Evolutionary conservation across 2,113 vertebrate species (phyloP).

Genomic region (Oenanthe oenanthe): DNA sequence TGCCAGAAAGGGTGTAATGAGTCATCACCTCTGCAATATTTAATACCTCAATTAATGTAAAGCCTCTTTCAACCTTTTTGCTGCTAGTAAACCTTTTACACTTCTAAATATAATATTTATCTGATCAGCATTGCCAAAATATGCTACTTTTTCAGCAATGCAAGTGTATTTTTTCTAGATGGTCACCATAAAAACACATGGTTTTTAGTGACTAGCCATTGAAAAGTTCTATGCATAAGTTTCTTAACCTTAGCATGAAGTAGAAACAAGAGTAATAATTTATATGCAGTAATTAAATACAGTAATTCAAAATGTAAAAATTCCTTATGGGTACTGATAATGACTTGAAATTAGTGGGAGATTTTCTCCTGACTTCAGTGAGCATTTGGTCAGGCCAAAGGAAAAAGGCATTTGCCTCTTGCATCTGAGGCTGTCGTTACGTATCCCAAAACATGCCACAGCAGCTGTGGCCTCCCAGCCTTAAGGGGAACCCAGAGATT

Average conservation of each 20-base stretch:
- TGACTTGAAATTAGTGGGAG: background rate
- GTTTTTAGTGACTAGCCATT: background rate
- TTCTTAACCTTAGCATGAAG: background rate
- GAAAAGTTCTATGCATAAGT: background rate
- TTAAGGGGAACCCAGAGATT: background rate
- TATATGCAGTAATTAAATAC: background rate
- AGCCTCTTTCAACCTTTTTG: constrained; percentile 42
- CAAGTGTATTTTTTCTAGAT: background rate
- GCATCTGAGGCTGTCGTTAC: rapidly evolving
- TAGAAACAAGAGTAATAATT: background rate
- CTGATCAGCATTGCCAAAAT: constrained; percentile 24
- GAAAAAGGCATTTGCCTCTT: background rate
- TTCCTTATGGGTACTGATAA: background rate
- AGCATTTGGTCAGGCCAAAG: background rate
- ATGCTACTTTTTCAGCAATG: background rate
- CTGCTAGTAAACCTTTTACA: constrained; percentile 42
- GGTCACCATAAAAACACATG: background rate
- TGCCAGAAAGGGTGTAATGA: constrained; percentile 53
- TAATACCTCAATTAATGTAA: constrained; percentile 46
- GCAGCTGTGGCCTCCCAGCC: background rate
- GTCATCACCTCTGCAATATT: constrained; percentile 46
- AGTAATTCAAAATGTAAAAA: background rate
- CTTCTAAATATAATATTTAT: constrained; percentile 30
- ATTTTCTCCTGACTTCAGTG: background rate
- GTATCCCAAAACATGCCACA: background rate